A percentile compares a stretch with the other conserved stretches of the same genome.
Conservation (phyloP, 2,888 invertebrate species). For the Alviniconcha strummeri region DNA sequence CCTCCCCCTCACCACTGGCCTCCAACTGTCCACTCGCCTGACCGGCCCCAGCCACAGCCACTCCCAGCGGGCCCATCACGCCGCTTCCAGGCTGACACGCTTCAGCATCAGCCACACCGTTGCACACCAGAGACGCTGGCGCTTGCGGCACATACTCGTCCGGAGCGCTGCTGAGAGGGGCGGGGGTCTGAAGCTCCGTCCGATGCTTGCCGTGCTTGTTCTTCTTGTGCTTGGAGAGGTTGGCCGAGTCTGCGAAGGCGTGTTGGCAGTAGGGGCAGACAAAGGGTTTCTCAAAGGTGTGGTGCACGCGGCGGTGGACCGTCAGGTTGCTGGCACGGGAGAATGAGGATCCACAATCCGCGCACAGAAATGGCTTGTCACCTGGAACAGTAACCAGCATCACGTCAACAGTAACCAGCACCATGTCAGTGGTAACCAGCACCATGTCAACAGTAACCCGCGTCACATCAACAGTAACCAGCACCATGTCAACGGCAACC, state of each 20-base stretch:
- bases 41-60: too few relatives aligned
- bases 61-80: too few relatives aligned
- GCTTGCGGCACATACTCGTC: background rate
- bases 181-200: background rate
- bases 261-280: slow-evolving; percentile 17
- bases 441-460: too few relatives aligned
- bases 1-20: too few relatives aligned
- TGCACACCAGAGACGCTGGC: background rate
- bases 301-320: slow-evolving; percentile 29
- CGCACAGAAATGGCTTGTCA: slow-evolving; percentile 28
- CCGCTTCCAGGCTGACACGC: background rate
- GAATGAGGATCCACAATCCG: slow-evolving; percentile 29
- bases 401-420: too few relatives aligned
- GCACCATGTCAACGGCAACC: too few relatives aligned
- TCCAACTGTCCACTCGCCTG: too few relatives aligned
- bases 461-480: too few relatives aligned
- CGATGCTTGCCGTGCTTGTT: slow-evolving; percentile 19
- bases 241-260: slow-evolving; percentile 32
- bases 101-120: background rate
- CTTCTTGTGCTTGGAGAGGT: slow-evolving; percentile 34
- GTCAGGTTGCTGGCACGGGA: slow-evolving; percentile 31
- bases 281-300: slow-evolving; percentile 31
- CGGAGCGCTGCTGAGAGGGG: background rate
- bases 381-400: background rate
- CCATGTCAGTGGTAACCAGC: too few relatives aligned